phyloP scores from a whole-genome alignment of 1,140 invertebrate genomes.

The Apis florea region DNA sequence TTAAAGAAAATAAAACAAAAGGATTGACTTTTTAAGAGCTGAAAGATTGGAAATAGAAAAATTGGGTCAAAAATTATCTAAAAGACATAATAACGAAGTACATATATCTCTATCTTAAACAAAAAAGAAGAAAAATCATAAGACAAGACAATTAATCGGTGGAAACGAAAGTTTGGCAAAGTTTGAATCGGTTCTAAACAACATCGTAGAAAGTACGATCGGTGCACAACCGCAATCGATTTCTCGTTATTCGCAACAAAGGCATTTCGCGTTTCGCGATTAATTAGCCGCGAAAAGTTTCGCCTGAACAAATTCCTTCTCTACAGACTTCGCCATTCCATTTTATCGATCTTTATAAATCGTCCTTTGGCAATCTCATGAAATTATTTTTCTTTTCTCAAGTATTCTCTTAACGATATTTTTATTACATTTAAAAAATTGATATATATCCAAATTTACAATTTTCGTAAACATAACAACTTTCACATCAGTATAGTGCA shows the following conservation, averaged over 20 bases:
- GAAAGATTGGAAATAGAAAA: too few species aligned
- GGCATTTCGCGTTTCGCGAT: slow-evolving; percentile 62
- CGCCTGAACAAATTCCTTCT: slow-evolving; percentile 28
- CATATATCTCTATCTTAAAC: too few species aligned
- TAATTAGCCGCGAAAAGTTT: slow-evolving; percentile 58
- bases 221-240: slow-evolving; percentile 67
- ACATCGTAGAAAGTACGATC: slow-evolving; percentile 48
- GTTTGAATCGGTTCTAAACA: slow-evolving; percentile 15
- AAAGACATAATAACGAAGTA: too few species aligned
- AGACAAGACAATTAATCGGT: slow-evolving; percentile 33
- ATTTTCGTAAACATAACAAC: too few species aligned
- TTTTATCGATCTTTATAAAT: neutral
- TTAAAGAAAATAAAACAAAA: neutral
- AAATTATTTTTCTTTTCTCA: too few species aligned
- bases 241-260: slow-evolving; percentile 62
- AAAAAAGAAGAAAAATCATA: neutral
- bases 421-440: too few species aligned
- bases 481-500: too few species aligned
- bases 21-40: too few species aligned
- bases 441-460: too few species aligned
- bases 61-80: too few species aligned
- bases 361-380: neutral
- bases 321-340: neutral
- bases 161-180: slow-evolving; percentile 61
- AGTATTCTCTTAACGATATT: too few species aligned